phyloP scores from a whole-genome alignment of 2,797 vertebrate species.

The Coccyzus lansbergi region DNA sequence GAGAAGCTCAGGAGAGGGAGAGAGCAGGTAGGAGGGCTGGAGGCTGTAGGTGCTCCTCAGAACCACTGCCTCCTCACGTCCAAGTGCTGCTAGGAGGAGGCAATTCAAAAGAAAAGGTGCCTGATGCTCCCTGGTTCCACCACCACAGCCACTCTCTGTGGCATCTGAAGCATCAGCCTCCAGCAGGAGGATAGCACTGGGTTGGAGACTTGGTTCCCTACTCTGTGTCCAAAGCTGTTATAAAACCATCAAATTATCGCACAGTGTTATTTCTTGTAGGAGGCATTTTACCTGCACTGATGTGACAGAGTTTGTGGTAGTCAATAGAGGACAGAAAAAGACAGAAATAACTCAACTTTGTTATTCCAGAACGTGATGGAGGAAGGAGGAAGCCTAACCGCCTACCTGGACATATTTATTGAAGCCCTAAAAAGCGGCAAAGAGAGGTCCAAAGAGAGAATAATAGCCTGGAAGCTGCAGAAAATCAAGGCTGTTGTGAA shows the following conservation, averaged over 20 bases:
- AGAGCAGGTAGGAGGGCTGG: neutral
- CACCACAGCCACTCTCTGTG: neutral
- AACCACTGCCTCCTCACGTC: neutral
- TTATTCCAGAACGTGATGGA: neutral
- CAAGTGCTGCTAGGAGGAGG: neutral
- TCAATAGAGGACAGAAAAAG: neutral
- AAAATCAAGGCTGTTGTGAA: fast-evolving
- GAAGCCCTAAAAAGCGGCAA: neutral
- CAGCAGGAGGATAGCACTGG: neutral
- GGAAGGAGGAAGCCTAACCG: fast-evolving
- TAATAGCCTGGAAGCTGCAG: fast-evolving
- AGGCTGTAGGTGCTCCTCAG: neutral
- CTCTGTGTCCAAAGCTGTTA: neutral
- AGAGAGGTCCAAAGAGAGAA: fast-evolving
- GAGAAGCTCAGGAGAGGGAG: neutral
- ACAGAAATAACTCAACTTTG: neutral
- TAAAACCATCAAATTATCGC: neutral
- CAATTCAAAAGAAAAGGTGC: neutral
- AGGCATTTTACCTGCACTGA: neutral
- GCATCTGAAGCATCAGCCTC: neutral
- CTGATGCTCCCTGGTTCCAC: neutral
- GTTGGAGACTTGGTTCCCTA: neutral
- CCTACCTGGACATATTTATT: conserved; percentile 2
- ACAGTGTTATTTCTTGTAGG: neutral
- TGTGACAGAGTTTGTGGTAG: fast-evolving